Base-by-base conservation (phyloP, 1,140 invertebrate species). In the Globodera ellingtonae region DNA sequence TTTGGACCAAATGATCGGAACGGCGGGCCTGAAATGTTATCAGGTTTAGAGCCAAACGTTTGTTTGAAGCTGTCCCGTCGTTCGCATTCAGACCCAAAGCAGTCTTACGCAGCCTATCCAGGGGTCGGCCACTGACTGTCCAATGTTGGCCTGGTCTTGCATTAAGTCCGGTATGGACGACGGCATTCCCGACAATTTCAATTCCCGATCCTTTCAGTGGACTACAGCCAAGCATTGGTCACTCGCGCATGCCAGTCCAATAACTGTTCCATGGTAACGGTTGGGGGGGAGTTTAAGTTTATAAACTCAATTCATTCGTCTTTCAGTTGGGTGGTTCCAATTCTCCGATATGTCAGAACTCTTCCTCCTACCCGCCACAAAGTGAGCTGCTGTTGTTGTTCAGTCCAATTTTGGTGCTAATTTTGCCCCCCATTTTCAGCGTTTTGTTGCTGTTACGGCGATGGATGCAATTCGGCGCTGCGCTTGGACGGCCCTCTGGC, bases 391-490 rank as follows among this genome's bases (percentile, higher is more conserved):
- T 52, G 8, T 3, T 9, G 56, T 1, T 18, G 21, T 70, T 70
- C 7, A 6, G 5, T 6, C 21, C 18, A 70, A 18, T 70, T 70
- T 35, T 70, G 24, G 46, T 44, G 35, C 21, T 35, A 35, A 35
- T 35, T 13, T 77, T 24, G 1, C 47, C 62, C 67, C 59, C 50
- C n/a, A 76, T 15, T 35, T 24, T 69, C 46, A 62, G 69, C 75
- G 7, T 77, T 77, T 62, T 77, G 75, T 10, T 77, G 75, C 75
- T 77, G 75, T n/a, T 77, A 77, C 21, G 75, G 75, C 24, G 75
- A 77, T 50, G 75, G 75, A 44, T 77, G 75, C 24, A 77, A 77
- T 69, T 77, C 75, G 6, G 46, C 75, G 9, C 10, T 77, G 62
- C 67, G 67, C 35, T 70, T 47, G 1, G 13, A 6, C 10, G 67